Evolutionary conservation across 2,113 vertebrate species (phyloP).

Genomic region (Spheniscus mendiculus): DNA sequence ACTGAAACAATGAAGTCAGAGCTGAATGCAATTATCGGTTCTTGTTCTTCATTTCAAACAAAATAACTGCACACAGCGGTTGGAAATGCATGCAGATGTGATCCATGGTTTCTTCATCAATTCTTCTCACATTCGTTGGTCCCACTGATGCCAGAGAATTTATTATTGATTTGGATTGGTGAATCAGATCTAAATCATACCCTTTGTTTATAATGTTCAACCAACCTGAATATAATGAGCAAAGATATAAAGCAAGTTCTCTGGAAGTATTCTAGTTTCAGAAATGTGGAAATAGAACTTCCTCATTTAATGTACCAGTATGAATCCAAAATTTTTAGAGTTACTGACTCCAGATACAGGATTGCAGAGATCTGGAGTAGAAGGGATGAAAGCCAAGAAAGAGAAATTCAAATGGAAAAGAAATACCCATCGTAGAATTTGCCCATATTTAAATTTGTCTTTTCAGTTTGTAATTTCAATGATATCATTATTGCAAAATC

Average conservation of each 20-base stretch:
- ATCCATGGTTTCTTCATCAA: accelerated
- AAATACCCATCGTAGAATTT: neutral
- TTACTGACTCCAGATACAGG: neutral
- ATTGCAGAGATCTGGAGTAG: neutral
- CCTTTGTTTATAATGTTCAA: neutral
- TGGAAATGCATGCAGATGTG: neutral
- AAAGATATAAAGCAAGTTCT: neutral
- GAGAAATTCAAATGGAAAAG: neutral
- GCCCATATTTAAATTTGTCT: neutral
- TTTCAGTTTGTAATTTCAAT: neutral
- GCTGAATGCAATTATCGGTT: neutral
- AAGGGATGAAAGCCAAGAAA: neutral
- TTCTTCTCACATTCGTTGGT: neutral
- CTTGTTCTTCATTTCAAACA: neutral
- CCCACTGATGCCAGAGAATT: neutral
- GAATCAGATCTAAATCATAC: neutral
- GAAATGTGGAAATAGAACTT: neutral
- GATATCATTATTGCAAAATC: neutral
- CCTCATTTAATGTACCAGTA: neutral
- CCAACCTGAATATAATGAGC: neutral
- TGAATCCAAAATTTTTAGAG: neutral
- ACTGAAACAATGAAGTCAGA: neutral
- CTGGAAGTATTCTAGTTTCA: neutral
- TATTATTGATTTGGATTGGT: neutral
- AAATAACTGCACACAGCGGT: neutral